phyloP scores from a whole-genome alignment of 2,113 vertebrate species.

The Atrichornis clamosus region DNA sequence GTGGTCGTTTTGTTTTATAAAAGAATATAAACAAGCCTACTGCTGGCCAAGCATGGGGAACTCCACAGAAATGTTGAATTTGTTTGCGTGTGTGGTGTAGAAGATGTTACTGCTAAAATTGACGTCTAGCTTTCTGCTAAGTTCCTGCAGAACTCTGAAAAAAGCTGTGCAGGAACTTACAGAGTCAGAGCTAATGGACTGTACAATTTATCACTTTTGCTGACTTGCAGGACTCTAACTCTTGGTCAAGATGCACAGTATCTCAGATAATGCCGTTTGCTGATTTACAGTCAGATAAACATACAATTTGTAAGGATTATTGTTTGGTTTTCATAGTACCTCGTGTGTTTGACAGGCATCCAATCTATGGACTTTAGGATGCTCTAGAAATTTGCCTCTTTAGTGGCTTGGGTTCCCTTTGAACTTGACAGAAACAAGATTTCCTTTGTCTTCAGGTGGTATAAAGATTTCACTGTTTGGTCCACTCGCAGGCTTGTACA shows the following conservation, averaged over 20 bases:
- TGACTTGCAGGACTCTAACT: neutral
- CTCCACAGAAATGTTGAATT: neutral
- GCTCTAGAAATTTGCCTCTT: neutral
- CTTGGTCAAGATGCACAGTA: neutral
- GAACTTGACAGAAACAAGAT: neutral
- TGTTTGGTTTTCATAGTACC: neutral
- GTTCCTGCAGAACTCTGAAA: neutral
- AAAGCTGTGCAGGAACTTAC: neutral
- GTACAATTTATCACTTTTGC: neutral
- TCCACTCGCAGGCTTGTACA: neutral
- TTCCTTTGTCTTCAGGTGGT: neutral
- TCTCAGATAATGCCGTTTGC: neutral
- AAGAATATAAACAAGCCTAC: neutral
- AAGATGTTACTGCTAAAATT: neutral
- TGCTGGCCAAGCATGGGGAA: neutral
- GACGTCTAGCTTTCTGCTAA: neutral
- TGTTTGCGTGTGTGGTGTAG: neutral
- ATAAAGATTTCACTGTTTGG: neutral
- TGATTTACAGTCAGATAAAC: neutral
- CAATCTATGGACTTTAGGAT: neutral
- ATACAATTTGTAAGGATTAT: neutral
- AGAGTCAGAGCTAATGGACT: neutral
- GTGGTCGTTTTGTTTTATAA: neutral
- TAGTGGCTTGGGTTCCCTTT: neutral
- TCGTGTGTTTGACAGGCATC: rapidly evolving